Conservation (phyloP, 2,797 vertebrate species). For the Dallia pectoralis region DNA sequence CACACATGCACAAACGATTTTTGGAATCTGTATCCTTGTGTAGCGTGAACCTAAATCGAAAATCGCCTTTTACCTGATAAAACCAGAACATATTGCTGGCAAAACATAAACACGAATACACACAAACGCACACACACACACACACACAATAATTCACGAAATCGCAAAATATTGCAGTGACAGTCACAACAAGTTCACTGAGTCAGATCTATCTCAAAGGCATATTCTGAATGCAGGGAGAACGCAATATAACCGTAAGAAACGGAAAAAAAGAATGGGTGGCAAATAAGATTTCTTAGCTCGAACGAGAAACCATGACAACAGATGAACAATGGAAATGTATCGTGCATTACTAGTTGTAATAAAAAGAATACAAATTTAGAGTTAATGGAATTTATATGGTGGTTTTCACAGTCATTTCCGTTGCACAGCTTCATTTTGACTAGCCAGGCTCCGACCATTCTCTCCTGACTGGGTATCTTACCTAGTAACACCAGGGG, state of each 20-base stretch:
- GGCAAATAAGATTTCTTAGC: not conserved
- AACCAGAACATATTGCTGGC: too few species aligned
- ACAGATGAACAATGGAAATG: not conserved
- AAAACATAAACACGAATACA: slow-evolving; percentile 2
- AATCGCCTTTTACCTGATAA: too few species aligned
- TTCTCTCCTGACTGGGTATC: not conserved
- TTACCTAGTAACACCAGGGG: not conserved
- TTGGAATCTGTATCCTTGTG: not conserved
- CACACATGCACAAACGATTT: not conserved
- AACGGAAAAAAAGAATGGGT: not conserved
- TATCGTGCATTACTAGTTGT: too few species aligned
- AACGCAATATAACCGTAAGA: not conserved
- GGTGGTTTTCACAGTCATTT: not conserved
- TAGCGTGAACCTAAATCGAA: too few species aligned
- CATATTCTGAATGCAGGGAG: not conserved
- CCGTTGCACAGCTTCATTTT: not conserved
- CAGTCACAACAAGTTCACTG: slow-evolving; percentile 12
- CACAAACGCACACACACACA: not conserved
- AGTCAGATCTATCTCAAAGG: slow-evolving; percentile 3
- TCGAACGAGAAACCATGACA: not conserved
- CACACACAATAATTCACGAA: not conserved
- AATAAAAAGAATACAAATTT: not conserved
- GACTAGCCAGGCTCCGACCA: not conserved
- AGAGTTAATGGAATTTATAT: too few species aligned
- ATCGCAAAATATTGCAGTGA: not conserved